Evolutionary conservation across 2,797 vertebrate genomes (phyloP).

Genomic region (Lutjanus argentimaculatus): DNA sequence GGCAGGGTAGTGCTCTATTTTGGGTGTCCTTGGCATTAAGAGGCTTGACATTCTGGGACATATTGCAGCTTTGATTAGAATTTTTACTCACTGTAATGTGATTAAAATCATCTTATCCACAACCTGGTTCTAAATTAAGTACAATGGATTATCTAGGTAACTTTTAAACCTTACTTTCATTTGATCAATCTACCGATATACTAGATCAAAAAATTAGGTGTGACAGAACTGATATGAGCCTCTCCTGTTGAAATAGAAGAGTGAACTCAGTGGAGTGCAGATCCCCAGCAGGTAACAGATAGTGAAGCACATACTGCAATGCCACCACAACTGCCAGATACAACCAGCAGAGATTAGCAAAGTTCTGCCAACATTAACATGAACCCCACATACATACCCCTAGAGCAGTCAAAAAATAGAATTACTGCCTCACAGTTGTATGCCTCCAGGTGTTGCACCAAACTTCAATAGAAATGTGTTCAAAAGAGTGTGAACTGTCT

Average conservation of each 20-base stretch:
- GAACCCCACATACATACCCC: not conserved
- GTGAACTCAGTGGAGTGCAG: no score
- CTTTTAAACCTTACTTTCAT: not conserved
- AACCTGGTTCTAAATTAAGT: not conserved
- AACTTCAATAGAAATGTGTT: conserved; percentile 1
- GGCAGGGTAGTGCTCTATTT: conserved; percentile 43
- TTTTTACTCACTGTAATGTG: not conserved
- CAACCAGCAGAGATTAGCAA: no score
- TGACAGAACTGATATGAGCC: not conserved
- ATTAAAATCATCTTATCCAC: not conserved
- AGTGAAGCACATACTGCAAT: no score
- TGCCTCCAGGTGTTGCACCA: no score
- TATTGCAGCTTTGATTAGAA: conserved; percentile 22
- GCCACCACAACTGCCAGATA: no score
- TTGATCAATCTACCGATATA: conserved; percentile 1
- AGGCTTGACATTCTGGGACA: conserved; percentile 18
- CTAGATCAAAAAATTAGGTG: not conserved
- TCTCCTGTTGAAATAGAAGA: not conserved
- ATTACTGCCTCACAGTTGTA: no score
- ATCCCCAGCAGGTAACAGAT: no score
- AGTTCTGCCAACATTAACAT: no score
- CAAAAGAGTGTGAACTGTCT: not conserved
- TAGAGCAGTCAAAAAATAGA: no score
- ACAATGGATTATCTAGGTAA: not conserved
- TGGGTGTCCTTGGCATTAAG: conserved; percentile 37